Percentiles rank a stretch among this genome's conserved stretches.
Conservation (phyloP, 2,888 invertebrate species). For the Clivina fossor region DNA sequence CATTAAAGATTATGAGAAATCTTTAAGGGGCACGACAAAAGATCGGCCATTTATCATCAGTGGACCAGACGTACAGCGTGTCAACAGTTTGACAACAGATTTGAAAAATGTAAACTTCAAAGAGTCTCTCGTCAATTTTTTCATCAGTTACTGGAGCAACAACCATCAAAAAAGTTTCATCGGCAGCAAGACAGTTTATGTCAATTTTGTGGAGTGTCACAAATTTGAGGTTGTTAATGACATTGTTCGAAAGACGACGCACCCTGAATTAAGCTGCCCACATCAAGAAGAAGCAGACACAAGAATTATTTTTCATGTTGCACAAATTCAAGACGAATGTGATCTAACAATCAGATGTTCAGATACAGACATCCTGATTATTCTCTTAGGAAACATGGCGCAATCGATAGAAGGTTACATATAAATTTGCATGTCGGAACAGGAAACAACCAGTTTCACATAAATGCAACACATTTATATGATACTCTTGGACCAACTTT, state of each 20-base stretch:
- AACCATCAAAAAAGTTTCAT: not conserved
- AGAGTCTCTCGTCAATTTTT: no score
- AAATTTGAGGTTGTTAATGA: not conserved
- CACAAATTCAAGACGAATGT: not conserved
- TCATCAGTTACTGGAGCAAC: constrained; percentile 2
- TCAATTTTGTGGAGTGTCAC: constrained; percentile 1
- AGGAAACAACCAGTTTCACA: not conserved
- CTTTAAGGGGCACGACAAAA: no score
- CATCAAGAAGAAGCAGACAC: no score
- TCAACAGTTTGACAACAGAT: no score
- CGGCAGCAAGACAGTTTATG: not conserved
- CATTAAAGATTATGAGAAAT: no score
- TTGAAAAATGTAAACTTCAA: no score
- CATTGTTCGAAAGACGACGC: no score
- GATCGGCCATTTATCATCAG: not conserved
- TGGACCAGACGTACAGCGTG: no score
- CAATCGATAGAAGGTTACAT: not conserved
- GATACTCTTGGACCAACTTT: not conserved
- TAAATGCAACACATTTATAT: not conserved
- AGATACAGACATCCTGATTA: constrained; percentile 1
- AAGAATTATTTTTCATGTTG: not conserved
- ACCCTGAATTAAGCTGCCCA: not conserved
- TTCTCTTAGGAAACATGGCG: not conserved
- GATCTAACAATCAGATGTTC: not conserved
- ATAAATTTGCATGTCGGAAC: not conserved